phyloP scores from a whole-genome alignment of 35 echinoderm and acorn worm genomes.

The Apostichopus parvimensis region DNA sequence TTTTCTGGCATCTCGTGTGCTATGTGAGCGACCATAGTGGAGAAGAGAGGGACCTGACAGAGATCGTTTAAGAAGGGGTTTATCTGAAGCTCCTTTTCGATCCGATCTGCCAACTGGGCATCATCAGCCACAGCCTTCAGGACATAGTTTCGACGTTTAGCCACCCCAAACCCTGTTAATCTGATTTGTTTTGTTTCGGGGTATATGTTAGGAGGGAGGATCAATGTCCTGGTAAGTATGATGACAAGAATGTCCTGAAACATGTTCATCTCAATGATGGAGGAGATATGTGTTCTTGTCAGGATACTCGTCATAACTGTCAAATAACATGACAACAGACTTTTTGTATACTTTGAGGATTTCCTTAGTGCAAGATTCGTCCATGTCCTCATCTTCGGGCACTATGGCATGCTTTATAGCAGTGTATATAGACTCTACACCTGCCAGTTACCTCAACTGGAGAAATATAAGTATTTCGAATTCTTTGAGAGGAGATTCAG shows the following conservation, averaged over 20 bases:
- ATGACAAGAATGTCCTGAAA: not conserved
- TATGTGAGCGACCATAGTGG: not conserved
- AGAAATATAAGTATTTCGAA: too few relatives aligned
- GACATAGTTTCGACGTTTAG: not conserved
- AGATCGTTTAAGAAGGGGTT: not conserved
- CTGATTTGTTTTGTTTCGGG: not conserved
- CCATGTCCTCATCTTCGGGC: not conserved
- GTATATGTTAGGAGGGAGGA: not conserved
- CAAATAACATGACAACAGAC: constrained; percentile 1
- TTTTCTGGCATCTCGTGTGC: not conserved
- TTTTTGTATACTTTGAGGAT: not conserved
- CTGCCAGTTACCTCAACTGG: too few relatives aligned
- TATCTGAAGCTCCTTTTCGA: not conserved
- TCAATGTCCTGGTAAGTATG: not conserved
- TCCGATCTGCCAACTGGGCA: not conserved
- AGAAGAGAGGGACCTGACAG: not conserved
- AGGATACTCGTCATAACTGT: not conserved
- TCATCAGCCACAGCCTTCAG: not conserved
- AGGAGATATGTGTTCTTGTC: not conserved
- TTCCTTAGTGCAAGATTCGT: not conserved
- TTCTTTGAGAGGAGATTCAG: not conserved
- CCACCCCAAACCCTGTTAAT: not conserved
- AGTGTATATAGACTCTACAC: too few relatives aligned
- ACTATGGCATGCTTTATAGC: too few relatives aligned
- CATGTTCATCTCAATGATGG: not conserved